These are phyloP conservation scores for Lasioglossum lativentre DNA, from an alignment of 2,888 invertebrate species.

Conservation along the genomic window DNA sequence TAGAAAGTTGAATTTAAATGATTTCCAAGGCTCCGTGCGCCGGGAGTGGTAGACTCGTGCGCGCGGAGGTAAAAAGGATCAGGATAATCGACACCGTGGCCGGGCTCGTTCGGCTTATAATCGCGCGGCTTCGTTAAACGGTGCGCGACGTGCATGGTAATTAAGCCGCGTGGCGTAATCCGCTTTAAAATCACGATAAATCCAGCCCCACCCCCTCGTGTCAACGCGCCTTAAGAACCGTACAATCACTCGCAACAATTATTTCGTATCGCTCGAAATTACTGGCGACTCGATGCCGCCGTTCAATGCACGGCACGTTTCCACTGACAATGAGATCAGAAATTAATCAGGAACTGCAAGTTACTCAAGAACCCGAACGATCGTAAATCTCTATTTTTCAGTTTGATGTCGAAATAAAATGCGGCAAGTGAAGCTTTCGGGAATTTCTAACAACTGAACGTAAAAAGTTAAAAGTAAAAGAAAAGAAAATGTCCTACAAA, in stretches of 20 bases:
- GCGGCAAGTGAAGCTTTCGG: background rate
- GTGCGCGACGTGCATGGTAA: slow-evolving; percentile 69
- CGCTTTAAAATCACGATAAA: slow-evolving; percentile 67
- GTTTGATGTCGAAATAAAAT: background rate
- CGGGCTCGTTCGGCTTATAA: slow-evolving; percentile 55
- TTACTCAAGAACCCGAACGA: background rate
- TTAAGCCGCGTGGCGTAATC: slow-evolving; percentile 67
- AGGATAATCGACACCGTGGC: slow-evolving; percentile 60
- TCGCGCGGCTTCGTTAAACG: slow-evolving; percentile 68
- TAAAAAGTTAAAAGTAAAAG: too few species aligned
- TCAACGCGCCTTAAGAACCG: slow-evolving; percentile 53
- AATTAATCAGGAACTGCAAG: background rate
- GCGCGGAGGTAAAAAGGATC: slow-evolving; percentile 47
- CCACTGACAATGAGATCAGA: background rate
- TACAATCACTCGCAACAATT: slow-evolving; percentile 61
- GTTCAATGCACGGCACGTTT: background rate
- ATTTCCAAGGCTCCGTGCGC: slow-evolving; percentile 47
- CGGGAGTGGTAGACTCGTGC: slow-evolving; percentile 37
- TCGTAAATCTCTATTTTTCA: background rate
- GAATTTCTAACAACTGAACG: background rate
- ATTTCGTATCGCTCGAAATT: slow-evolving; percentile 54
- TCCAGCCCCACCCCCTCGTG: slow-evolving; percentile 61
- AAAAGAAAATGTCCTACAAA: too few species aligned
- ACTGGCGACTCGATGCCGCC: slow-evolving; percentile 16
- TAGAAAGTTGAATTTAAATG: slow-evolving; percentile 59